Base-by-base conservation (phyloP, 2,113 vertebrate species). In the Gymnorhina tibicen region DNA sequence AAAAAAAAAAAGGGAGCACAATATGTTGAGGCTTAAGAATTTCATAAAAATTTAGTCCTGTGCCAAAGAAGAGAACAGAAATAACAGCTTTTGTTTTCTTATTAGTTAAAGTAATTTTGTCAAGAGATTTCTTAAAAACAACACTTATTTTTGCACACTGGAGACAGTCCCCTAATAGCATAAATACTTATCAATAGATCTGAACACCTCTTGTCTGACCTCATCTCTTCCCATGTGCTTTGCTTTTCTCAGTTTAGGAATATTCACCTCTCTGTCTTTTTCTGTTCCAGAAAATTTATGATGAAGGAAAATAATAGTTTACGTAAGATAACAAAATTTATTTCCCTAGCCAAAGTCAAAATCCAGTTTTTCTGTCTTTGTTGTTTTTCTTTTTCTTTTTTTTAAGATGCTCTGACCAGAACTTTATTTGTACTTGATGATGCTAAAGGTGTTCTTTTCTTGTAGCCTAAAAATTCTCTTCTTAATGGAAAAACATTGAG, bases 1-100 rank as follows among this genome's bases (percentile, higher is more conserved):
- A 9, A 5, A n/a, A 10, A 6, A 5, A n/a, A 10, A 6, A 23
- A 7, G 5, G 4, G 2, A 27, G 7, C 4, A 27, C 17, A n/a
- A 30, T 33, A 58, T 1, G 5, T 16, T 9, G 15, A 33, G 6
- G 7, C 10, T 46, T 69, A 56, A 69, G 28, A 73, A 62, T 13
- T 35, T 9, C 2, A 24, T n/a, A 17, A 47, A 85, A 73, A 53
- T 5, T 22, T 41, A 64, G 4, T 70, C 16, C 27, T 74, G 7
- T 74, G 20, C 3, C 24, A 62, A 69, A 66, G 21, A 9, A 52
- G 7, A 41, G 6, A 66, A 47, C 9, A 60, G 35, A 68, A 85
- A 83, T 46, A 91, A 14, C 7, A 41, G 9, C 3, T 85, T 79
- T 72, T 67, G 41, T 67, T 92, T 76, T 88, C 1, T 37, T 75